Evolutionary conservation across 2,797 vertebrate species (phyloP).

Genomic region (Oryzias dopingdopingensis): DNA sequence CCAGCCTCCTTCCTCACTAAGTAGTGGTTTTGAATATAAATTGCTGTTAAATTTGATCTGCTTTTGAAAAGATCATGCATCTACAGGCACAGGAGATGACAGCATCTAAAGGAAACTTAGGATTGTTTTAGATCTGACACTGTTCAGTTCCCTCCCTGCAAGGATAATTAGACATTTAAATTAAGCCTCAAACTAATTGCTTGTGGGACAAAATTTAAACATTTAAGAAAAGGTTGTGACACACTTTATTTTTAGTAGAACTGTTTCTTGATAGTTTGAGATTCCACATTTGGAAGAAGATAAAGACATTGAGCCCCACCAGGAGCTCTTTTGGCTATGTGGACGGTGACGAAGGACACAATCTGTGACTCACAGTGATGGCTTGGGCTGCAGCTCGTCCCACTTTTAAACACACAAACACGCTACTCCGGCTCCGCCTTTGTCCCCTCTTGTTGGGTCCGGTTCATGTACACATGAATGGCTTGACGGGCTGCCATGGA

Average conservation of each 20-base stretch:
- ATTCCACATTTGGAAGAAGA: constrained; percentile 4
- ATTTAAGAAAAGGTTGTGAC: constrained; percentile 23
- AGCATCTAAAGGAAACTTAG: constrained; percentile 31
- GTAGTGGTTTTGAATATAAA: constrained; percentile 56
- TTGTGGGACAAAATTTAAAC: constrained; percentile 32
- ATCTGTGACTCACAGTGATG: constrained; percentile 31
- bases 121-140: constrained; percentile 24
- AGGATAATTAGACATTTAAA: constrained; percentile 58
- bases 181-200: constrained; percentile 34
- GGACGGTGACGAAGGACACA: constrained; percentile 12
- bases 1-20: constrained; percentile 29
- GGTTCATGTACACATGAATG: constrained; percentile 66
- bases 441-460: constrained; percentile 45
- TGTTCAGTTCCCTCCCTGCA: constrained; percentile 23
- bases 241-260: constrained; percentile 4
- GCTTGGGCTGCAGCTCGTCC: constrained; percentile 33
- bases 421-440: constrained; percentile 27
- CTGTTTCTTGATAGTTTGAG: constrained; percentile 4
- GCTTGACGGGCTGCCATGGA: constrained; percentile 68
- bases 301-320: constrained; percentile 15
- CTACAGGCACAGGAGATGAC: constrained; percentile 31
- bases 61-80: constrained; percentile 32
- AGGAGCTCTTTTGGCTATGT: not conserved
- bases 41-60: constrained; percentile 47
- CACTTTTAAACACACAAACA: constrained; percentile 15